These are phyloP conservation scores for Rhinoraja longicauda DNA, from an alignment of 2,797 vertebrate species.

Conservation along the genomic window DNA sequence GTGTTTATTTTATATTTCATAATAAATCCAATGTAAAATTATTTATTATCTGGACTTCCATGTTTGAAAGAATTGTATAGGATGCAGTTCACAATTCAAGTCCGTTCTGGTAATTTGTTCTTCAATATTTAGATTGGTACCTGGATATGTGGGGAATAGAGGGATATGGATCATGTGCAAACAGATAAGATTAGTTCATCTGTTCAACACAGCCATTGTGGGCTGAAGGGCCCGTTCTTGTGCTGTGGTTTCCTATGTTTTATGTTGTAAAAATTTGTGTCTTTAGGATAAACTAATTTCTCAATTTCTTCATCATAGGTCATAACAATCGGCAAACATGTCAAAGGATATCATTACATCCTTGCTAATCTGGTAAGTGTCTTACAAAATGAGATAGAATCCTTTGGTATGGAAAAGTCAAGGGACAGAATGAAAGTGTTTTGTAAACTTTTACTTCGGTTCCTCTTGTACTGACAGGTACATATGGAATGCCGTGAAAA, in stretches of 20 bases:
- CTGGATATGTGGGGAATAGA: too few relatives aligned
- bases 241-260: too few relatives aligned
- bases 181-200: too few relatives aligned
- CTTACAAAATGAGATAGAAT: neutral
- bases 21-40: neutral
- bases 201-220: too few relatives aligned
- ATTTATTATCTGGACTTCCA: neutral
- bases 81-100: neutral
- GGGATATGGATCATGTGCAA: too few relatives aligned
- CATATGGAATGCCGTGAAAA: neutral
- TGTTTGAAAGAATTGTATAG: neutral
- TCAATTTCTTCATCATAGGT: constrained; percentile 63
- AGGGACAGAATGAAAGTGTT: neutral
- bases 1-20: neutral
- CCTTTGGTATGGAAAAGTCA: neutral
- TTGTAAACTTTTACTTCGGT: neutral
- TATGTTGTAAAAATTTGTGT: neutral
- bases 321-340: constrained; percentile 94
- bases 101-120: neutral
- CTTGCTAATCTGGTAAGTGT: constrained; percentile 92
- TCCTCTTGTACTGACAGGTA: neutral
- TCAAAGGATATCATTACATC: constrained; percentile 98
- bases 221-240: too few relatives aligned
- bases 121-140: neutral
- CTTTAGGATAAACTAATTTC: neutral